Conservation (phyloP, 2,113 vertebrate species). For the Calidris pygmaea region DNA sequence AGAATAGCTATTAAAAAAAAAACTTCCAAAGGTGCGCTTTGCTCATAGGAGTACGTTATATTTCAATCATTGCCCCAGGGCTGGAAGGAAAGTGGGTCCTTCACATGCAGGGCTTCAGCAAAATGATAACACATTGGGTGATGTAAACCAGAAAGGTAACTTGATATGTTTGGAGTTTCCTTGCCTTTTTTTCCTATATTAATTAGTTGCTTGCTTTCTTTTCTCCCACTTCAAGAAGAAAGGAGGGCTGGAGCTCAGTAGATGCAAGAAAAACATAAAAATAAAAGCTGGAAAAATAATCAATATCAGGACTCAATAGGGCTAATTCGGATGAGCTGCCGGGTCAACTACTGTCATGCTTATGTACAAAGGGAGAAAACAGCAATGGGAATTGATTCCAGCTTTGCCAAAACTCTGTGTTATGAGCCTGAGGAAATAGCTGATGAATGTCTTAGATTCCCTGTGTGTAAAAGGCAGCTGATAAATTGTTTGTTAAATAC, state of each 20-base stretch:
- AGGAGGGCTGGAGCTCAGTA: neutral
- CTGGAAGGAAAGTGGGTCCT: neutral
- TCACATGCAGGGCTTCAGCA: neutral
- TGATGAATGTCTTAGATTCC: neutral
- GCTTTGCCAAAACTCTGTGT: neutral
- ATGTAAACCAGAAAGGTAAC: constrained; percentile 35
- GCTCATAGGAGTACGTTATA: neutral
- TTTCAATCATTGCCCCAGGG: neutral
- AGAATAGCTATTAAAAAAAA: neutral
- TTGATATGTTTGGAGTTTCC: neutral
- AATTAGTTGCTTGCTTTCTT: neutral
- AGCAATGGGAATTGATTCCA: neutral
- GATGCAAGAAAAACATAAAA: neutral
- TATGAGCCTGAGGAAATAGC: neutral
- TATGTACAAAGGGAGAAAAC: neutral
- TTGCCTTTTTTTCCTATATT: neutral
- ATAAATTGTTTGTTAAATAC: neutral
- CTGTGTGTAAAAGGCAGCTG: neutral
- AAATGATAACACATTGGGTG: constrained; percentile 25
- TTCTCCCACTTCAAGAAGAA: neutral
- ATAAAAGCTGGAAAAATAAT: neutral
- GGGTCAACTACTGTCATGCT: neutral
- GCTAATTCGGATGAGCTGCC: neutral
- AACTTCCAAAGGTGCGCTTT: neutral
- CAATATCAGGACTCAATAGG: neutral